phyloP scores from a whole-genome alignment of 2,797 vertebrate genomes.

The Rhynchotus rufescens region DNA sequence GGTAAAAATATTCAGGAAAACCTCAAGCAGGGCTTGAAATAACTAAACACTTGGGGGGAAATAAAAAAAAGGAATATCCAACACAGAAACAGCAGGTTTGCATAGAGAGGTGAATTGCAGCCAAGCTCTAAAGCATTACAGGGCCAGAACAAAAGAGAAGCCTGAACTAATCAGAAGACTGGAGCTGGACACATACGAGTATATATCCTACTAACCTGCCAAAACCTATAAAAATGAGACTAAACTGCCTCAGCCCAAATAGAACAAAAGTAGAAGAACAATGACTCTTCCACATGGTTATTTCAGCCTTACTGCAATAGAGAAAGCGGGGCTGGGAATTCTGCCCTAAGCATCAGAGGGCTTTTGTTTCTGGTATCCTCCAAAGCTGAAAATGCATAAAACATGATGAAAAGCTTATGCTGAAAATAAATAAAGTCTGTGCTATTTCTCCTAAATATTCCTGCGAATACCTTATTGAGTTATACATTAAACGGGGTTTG shows the following conservation, averaged over 20 bases:
- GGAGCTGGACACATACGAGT: background rate
- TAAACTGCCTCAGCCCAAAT: background rate
- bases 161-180: background rate
- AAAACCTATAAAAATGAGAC: background rate
- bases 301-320: background rate
- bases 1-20: background rate
- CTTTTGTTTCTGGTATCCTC: background rate
- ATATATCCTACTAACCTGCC: background rate
- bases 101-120: background rate
- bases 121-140: background rate
- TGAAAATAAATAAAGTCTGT: background rate
- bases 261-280: background rate
- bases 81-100: background rate
- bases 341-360: background rate
- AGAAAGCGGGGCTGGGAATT: background rate
- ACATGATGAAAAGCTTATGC: background rate
- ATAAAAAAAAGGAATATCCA: background rate
- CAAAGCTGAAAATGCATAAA: background rate
- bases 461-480: background rate
- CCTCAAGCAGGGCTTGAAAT: background rate
- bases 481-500: background rate
- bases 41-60: background rate
- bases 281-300: background rate
- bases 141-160: background rate
- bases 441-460: background rate